A percentile compares a stretch with the other conserved stretches of the same genome.
These are phyloP conservation scores for Myotis vivesi DNA, from an alignment of 2,797 vertebrate genomes.

Conservation along the genomic window DNA sequence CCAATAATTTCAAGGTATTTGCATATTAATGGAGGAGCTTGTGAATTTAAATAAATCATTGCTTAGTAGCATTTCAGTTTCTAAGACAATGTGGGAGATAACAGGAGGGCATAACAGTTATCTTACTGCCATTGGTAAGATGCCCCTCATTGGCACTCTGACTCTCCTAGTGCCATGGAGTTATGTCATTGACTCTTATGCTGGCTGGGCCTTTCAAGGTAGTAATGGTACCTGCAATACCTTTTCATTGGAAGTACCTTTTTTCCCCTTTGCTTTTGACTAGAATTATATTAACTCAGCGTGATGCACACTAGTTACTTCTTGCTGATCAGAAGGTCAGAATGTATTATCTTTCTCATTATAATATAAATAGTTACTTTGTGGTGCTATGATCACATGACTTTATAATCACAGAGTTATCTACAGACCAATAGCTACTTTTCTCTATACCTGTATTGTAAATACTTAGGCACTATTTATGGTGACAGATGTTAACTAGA, in stretches of 20 bases:
- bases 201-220: neutral
- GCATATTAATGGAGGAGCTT: neutral
- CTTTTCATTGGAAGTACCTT: neutral
- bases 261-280: neutral
- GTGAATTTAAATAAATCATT: neutral
- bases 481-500: neutral
- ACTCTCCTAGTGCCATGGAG: neutral
- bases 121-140: neutral
- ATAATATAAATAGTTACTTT: neutral
- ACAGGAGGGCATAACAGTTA: neutral
- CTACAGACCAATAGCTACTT: neutral
- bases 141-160: neutral
- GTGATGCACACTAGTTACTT: neutral
- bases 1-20: neutral
- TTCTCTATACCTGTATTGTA: neutral
- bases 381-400: neutral
- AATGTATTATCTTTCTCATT: neutral
- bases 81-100: neutral
- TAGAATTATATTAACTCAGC: neutral
- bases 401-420: conserved; percentile 39
- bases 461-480: neutral
- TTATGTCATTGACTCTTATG: neutral
- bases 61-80: conserved; percentile 16
- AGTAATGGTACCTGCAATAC: neutral
- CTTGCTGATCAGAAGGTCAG: neutral